Evolutionary conservation across 2,797 vertebrate species (phyloP), one percentile per base, ranked within the genome.

Genomic region (Spinibarbus caldwelli): DNA sequence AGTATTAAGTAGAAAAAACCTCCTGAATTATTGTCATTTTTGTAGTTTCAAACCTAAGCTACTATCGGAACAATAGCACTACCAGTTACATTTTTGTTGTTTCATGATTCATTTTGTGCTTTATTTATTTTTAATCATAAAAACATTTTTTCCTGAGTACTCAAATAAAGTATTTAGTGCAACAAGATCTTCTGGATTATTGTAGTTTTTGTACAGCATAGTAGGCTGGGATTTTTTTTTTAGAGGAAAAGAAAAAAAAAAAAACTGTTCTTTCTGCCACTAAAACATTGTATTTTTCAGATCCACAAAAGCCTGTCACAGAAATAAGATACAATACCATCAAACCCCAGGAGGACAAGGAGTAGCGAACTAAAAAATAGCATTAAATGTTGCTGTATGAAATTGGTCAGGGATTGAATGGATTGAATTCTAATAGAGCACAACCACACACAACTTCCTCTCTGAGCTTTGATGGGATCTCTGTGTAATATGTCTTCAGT

Each of bases 371-470:
- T 77, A 17, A 21, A 62, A 77, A 59, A 49, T 5, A 21, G 19
- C 43, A 71, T 70, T 71, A 80, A 76, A 64, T 57, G 31, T 41
- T 36, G 6, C 52, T 85, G 10, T 59, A 54, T 79, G 62, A 66
- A 85, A 85, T 45, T 78, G 83, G 49, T 70, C 41, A 38, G 72
- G 78, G 78, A 67, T 80, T 80, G 78, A 67, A 80, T 34, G 82
- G 68, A 47, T 83, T 85, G 64, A 71, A 84, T 68, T 76, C 29
- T 80, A 84, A 84, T 67, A 66, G 81, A 75, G 82, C 45, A 43
- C 70, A 84, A 68, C 59, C 12, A 64, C 49, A 80, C 78, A 72
- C 52, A 64, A 41, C 64, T 72, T 70, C 62, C 72, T 43, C 71
- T 68, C 19, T 0, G 26, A 52, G 41, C 59, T 88, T 84, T 64